Percentiles rank a stretch among this genome's conserved stretches.
phyloP scores from a whole-genome alignment of 1,140 invertebrate genomes.

The Pachypeltis micranthus region DNA sequence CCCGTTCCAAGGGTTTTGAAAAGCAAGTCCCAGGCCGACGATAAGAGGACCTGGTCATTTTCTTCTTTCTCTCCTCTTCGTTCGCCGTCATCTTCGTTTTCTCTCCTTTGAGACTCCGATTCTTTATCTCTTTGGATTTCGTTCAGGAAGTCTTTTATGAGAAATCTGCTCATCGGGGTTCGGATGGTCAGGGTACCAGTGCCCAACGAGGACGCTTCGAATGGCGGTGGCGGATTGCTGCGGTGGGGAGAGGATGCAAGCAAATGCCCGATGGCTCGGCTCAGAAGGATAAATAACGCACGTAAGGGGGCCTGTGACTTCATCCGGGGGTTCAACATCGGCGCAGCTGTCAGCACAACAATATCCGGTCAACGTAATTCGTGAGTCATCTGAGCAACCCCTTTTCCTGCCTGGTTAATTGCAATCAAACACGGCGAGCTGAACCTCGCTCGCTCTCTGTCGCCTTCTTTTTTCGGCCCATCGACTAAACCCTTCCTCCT shows the following conservation, averaged over 20 bases:
- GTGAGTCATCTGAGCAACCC: slow-evolving; percentile 3
- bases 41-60: background rate
- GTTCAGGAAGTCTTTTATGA: too few relatives aligned
- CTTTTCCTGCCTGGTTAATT: slow-evolving; percentile 1
- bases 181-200: background rate
- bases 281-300: slow-evolving; percentile 6
- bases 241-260: background rate
- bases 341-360: slow-evolving; percentile 9
- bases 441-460: background rate
- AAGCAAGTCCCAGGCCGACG: background rate
- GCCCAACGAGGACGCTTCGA: background rate
- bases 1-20: background rate
- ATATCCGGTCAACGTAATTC: slow-evolving; percentile 9
- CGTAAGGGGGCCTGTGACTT: slow-evolving; percentile 3
- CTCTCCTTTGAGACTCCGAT: too few relatives aligned
- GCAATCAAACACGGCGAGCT: slow-evolving; percentile 8
- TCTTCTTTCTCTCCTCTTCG: too few relatives aligned
- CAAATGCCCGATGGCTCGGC: too few relatives aligned
- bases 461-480: background rate
- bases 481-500: background rate
- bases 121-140: too few relatives aligned
- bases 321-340: background rate
- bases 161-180: too few relatives aligned
- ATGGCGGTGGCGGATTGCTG: background rate
- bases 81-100: too few relatives aligned